Evolutionary conservation across 2,113 vertebrate genomes (phyloP), one percentile per base, ranked within the genome.

Genomic region (Hirundichthys speculiger): DNA sequence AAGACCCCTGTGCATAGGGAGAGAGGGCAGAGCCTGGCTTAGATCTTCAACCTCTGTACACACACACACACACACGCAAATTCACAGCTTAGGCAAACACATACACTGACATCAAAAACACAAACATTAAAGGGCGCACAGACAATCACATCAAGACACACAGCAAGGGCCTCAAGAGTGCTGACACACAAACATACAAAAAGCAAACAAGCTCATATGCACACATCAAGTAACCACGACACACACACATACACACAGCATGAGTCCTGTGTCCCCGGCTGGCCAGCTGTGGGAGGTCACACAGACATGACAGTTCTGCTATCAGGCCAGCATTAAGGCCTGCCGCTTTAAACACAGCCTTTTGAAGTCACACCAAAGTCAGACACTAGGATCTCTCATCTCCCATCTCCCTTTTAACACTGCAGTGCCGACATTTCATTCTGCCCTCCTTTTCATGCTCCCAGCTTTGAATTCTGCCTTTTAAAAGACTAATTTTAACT

Each of bases 361-460:
- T 93, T 93, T 93, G 91, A 92, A 92, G 92, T 90, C 90, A 85
- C 90, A 93, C 91, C 92, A 93, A 92, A 93, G 91, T 93, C 88
- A 90, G 84, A 87, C 86, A 86, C 86, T 75, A 68, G 87, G 82
- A 92, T 92, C 90, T 93, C 90, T 93, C 91, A 91, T 93, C 91
- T 91, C 82, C 80, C 82, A 86, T 89, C 87, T 90, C 89, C 83
- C 90, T 92, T 92, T 92, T 89, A 88, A 91, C 91, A 84, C 87
- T 80, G 88, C 88, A 89, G 88, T 82, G 81, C 86, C 88, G 82
- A 90, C 89, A 90, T 92, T 91, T 92, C 87, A 89, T 85, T 85
- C 83, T 83, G 81, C 85, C 77, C 81, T 84, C 85, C 85, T 90
- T 90, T 89, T 87, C 89, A 89, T 90, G 89, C 85, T 83, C 66